Evolutionary conservation across 1,140 invertebrate genomes (phyloP).

Genomic region (Camponotus pennsylvanicus): DNA sequence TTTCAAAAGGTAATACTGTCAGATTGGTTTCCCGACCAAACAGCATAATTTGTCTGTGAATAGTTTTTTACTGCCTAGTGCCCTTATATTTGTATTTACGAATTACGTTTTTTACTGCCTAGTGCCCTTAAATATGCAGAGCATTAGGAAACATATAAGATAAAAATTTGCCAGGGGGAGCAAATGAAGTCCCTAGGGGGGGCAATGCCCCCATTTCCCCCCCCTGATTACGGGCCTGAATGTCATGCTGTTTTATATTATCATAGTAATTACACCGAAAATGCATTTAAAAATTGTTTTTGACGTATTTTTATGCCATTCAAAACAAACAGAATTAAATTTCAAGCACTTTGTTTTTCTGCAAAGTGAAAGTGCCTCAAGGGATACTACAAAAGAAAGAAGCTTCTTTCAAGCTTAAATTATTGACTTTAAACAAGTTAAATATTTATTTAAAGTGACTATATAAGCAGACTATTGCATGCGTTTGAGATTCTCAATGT

Average conservation of each 20-base stretch:
- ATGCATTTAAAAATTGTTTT: background rate
- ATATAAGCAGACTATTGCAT: background rate
- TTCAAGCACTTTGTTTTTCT: background rate
- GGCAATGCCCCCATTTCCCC: too few relatives aligned
- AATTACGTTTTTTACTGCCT: too few relatives aligned
- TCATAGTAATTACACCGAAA: background rate
- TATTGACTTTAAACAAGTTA: background rate
- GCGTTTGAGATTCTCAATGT: background rate
- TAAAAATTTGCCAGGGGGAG: too few relatives aligned
- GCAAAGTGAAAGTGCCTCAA: background rate
- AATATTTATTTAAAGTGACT: constrained; percentile 5
- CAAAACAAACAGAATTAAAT: background rate
- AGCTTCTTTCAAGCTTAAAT: background rate
- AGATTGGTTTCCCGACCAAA: too few relatives aligned
- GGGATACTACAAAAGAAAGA: background rate
- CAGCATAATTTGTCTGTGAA: too few relatives aligned
- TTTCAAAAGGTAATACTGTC: too few relatives aligned
- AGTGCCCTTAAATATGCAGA: too few relatives aligned
- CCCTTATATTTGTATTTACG: too few relatives aligned
- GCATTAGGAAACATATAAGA: too few relatives aligned
- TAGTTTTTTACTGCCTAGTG: too few relatives aligned
- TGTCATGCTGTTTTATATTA: background rate
- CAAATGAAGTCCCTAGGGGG: too few relatives aligned
- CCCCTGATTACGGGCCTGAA: too few relatives aligned
- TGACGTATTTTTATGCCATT: background rate